Percentiles rank a stretch among this genome's conserved stretches.
phyloP scores from a whole-genome alignment of 2,113 vertebrate species.

The Alaudala cheleensis region DNA sequence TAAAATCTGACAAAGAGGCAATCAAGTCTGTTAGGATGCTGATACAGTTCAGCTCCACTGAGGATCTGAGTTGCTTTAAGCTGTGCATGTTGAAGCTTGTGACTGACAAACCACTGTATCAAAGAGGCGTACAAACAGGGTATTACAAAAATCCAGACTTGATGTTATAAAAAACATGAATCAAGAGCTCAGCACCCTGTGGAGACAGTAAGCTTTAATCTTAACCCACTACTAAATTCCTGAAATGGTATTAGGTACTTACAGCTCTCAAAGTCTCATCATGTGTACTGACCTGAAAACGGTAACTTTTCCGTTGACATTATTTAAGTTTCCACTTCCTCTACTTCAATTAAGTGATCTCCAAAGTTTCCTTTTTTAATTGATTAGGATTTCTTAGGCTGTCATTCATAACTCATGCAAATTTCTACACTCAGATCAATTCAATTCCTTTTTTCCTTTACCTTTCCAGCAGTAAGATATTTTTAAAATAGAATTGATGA shows the following conservation, averaged over 20 bases:
- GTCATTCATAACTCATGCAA: slow-evolving; percentile 6
- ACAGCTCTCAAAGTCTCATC: slow-evolving; percentile 46
- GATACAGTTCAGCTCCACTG: slow-evolving; percentile 23
- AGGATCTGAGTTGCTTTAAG: slow-evolving; percentile 37
- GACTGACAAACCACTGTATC: slow-evolving; percentile 35
- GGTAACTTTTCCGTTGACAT: slow-evolving; percentile 32
- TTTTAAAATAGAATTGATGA: neutral
- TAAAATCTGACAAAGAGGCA: slow-evolving; percentile 28
- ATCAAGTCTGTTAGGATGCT: neutral
- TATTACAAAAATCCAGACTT: slow-evolving; percentile 72
- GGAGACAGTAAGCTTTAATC: slow-evolving; percentile 75
- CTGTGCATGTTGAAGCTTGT: slow-evolving; percentile 25
- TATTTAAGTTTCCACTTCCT: slow-evolving; percentile 53
- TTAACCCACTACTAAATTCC: slow-evolving; percentile 62
- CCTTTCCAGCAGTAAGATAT: neutral
- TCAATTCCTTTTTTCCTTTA: neutral
- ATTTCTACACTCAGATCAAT: slow-evolving; percentile 7
- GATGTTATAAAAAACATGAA: slow-evolving; percentile 58
- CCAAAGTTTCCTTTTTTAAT: slow-evolving; percentile 38
- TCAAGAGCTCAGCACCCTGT: slow-evolving; percentile 65
- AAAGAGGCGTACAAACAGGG: slow-evolving; percentile 58
- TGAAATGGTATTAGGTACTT: slow-evolving; percentile 66
- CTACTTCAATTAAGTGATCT: slow-evolving; percentile 36
- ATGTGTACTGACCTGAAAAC: slow-evolving; percentile 35
- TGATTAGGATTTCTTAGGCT: slow-evolving; percentile 27